Evolutionary conservation across 35 echinoderm and acorn worm species (phyloP), one percentile per base, ranked within the genome.

Genomic region (Eucidaris tribuloides): DNA sequence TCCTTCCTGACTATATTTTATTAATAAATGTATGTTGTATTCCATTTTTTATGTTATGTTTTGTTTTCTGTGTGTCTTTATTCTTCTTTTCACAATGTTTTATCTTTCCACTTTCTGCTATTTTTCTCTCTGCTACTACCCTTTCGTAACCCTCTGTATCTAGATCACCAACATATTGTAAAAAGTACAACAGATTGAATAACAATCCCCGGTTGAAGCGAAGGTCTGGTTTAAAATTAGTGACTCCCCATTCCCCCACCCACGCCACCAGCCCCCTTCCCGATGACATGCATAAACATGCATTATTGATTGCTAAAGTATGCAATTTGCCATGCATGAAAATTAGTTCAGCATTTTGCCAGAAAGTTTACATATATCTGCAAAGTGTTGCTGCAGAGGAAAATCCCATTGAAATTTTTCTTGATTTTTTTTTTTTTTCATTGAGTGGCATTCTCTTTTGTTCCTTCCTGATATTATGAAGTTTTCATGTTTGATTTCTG

Each of bases 151-250:
- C n/a, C n/a, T n/a, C n/a, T n/a, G n/a, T n/a, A n/a, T 40, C 4
- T 44, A 74, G 68, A 74, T 74, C 68, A 42, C 68, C 68, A 74
- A 74, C 36, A 17, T 74, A 74, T 36, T 74, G 68, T 43, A 74
- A 74, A 74, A 74, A 74, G 68, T 74, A 74, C 68, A 74, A 74
- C 30, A 33, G 68, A 40, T 44, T 74, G 68, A 74, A 74, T 74
- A 74, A 24, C 44, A 74, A 74, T 40, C 68, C 68, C 29, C 44
- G 68, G 68, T 74, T 74, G 44, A 33, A 27, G 37, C 38, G 68
- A 74, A 74, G 68, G 68, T 74, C 28, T 74, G 68, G 68, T 38
- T 74, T 24, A 13, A 22, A 74, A 38, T 74, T 36, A 41, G 68
- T 74, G 11, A 27, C 61, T 44, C 2, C 7, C 29, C 68, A 33